A percentile compares a stretch with the other conserved stretches of the same genome.
Conservation (phyloP, 92 coral and sea anemone species). For the Umimayanthus chanpuru region DNA sequence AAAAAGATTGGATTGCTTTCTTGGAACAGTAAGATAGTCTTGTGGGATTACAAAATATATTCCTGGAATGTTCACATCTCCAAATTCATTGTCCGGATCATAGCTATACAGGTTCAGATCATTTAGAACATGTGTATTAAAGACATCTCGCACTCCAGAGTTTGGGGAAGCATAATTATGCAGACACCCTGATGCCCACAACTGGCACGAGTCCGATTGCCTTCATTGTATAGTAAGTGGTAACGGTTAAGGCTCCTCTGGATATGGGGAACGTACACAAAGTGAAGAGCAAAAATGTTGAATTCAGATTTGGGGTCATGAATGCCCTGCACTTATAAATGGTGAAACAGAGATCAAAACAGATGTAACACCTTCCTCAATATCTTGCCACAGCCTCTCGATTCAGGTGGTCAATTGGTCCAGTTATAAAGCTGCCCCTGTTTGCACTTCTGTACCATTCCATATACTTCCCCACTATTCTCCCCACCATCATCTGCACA, state of each 20-base stretch:
- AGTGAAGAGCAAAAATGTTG: neutral
- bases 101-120: slow-evolving; percentile 35
- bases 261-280: neutral
- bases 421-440: neutral
- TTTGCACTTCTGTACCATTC: slow-evolving; percentile 44
- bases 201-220: slow-evolving; percentile 54
- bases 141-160: slow-evolving; percentile 43
- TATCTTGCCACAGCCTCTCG: slow-evolving; percentile 70
- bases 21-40: neutral
- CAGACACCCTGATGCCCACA: slow-evolving; percentile 54
- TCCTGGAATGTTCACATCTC: slow-evolving; percentile 34
- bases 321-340: slow-evolving; percentile 43
- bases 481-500: slow-evolving; percentile 62
- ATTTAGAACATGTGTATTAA: slow-evolving; percentile 20
- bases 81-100: slow-evolving; percentile 48
- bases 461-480: slow-evolving; percentile 55
- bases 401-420: slow-evolving; percentile 61
- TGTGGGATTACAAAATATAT: neutral
- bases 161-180: slow-evolving; percentile 26
- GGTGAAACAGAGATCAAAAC: slow-evolving; percentile 36
- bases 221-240: slow-evolving; percentile 29
- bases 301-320: slow-evolving; percentile 16
- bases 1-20: slow-evolving; percentile 9
- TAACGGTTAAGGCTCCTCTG: neutral
- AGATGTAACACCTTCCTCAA: slow-evolving; percentile 47